Evolutionary conservation across 2,113 vertebrate genomes (phyloP), one percentile per base, ranked within the genome.

Genomic region (Pelmatolapia mariae): DNA sequence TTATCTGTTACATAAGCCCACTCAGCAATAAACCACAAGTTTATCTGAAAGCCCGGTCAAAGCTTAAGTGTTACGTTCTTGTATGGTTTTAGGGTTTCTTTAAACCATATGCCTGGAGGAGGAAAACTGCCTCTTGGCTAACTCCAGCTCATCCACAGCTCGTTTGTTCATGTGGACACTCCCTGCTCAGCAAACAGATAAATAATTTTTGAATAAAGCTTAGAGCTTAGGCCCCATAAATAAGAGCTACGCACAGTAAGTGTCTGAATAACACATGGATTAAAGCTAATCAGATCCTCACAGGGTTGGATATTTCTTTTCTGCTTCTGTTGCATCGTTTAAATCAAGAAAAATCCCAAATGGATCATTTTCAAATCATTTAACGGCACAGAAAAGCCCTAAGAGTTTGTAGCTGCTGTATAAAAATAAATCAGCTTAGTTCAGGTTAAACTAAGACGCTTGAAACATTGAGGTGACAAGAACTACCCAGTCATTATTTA

Each of bases 1-100:
- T 54, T 86, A 33, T 84, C 82, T 29, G 26, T 89, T 85, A 87
- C 80, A 52, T 19, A 68, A 52, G 19, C 19, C 73, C 19, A 16
- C 50, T 83, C 71, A 89, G 87, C 89, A 90, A 87, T 87, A 88
- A 90, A 92, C 59, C 26, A 86, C n/a, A 26, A 81, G 11, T 54
- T 84, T 84, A 59, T 45, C 86, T 47, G 40, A 91, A 87, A 80
- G n/a, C 80, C 47, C 26, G 78, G 59, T 47, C 19, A 82, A 54
- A 43, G 24, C 53, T 63, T 59, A 87, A 89, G 80, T 18, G 22
- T 9, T 6, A 78, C 10, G 4, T 52, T 84, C 29, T 57, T 52
- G 10, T 38, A 68, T 16, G 11, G 68, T 85, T 85, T 84, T 61
- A 24, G 19, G 40, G 38, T 61, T 19, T 85, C 12, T 38, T 36